Conservation (phyloP, 2,113 vertebrate genomes). For the Malaclemys terrapin region DNA sequence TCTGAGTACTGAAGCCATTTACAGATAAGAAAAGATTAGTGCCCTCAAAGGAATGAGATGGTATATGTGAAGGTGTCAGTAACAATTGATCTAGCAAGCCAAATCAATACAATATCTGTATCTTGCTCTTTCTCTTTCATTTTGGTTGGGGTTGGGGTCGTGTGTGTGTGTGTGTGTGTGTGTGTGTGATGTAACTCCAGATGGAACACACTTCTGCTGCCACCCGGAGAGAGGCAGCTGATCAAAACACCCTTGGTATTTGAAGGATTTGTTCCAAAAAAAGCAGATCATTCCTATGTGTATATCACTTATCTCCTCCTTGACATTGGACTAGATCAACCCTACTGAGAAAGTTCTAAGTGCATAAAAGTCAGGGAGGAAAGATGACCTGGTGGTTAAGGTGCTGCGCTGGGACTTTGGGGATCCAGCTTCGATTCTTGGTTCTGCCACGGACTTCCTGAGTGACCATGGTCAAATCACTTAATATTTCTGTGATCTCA, state of each 20-base stretch:
- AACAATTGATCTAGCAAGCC: not conserved
- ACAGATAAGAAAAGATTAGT: constrained; percentile 60
- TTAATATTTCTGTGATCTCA: not conserved
- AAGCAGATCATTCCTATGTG: no score
- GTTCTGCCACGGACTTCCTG: not conserved
- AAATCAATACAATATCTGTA: not conserved
- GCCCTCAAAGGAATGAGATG: constrained; percentile 34
- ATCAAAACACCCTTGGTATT: fast-evolving
- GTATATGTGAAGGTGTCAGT: constrained; percentile 45
- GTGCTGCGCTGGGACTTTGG: not conserved
- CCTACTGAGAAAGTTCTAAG: not conserved
- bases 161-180: no score
- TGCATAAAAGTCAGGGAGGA: not conserved
- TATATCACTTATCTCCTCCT: fast-evolving
- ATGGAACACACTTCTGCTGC: not conserved
- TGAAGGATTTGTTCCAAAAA: fast-evolving
- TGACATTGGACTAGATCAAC: not conserved
- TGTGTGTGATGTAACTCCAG: not conserved
- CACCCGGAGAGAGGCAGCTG: not conserved
- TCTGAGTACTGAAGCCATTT: constrained; percentile 25
- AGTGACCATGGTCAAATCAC: not conserved
- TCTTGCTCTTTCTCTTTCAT: not conserved
- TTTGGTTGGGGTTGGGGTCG: fast-evolving
- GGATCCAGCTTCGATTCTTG: not conserved
- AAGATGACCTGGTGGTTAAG: not conserved